These are phyloP conservation scores for Clamator glandarius DNA, from an alignment of 2,797 vertebrate genomes.

Conservation along the genomic window DNA sequence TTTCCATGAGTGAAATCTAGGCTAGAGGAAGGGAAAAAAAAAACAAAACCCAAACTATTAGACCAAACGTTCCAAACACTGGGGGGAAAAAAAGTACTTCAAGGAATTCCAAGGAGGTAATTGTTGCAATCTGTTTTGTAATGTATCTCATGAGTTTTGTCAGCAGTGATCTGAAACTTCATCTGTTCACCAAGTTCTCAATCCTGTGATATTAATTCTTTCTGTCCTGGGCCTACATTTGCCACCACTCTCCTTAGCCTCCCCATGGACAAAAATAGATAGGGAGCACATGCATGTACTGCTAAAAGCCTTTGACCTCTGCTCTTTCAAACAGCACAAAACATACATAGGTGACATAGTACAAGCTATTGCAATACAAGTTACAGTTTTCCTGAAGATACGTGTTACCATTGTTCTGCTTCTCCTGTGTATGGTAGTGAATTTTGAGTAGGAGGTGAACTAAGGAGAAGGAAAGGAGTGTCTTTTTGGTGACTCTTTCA, in stretches of 20 bases:
- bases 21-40: background rate
- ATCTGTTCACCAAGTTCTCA: background rate
- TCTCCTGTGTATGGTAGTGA: background rate
- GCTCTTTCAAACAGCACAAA: background rate
- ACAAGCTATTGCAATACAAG: background rate
- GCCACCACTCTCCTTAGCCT: background rate
- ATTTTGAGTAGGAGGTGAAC: background rate
- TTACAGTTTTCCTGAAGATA: background rate
- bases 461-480: background rate
- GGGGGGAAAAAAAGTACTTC: background rate
- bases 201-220: background rate
- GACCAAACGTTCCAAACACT: background rate
- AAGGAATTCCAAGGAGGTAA: background rate
- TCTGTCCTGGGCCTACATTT: background rate
- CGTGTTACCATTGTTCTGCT: background rate
- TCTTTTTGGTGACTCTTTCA: conserved; percentile 44
- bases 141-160: background rate
- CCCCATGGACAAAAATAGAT: background rate
- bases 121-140: background rate
- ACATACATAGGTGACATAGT: background rate
- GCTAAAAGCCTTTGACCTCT: background rate
- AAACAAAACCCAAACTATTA: rapidly evolving
- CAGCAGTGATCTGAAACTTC: background rate
- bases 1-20: conserved; percentile 20
- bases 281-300: background rate